Evolutionary conservation across 2,113 vertebrate species (phyloP).

Genomic region (Bufo bufo): DNA sequence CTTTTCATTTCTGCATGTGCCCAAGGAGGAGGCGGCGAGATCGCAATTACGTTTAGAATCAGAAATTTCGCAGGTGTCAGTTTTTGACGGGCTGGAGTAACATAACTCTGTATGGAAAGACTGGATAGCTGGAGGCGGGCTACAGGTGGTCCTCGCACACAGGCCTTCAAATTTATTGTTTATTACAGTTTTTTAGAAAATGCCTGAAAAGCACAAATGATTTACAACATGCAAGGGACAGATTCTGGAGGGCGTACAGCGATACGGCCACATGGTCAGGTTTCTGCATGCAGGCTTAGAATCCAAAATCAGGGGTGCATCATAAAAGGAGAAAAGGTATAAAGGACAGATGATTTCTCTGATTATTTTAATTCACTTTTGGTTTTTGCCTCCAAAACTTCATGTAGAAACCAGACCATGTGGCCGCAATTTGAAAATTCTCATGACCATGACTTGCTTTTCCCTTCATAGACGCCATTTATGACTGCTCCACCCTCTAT

Average conservation of each 20-base stretch:
- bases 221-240: not conserved
- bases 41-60: not conserved
- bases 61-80: constrained; percentile 26
- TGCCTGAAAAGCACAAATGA: not conserved
- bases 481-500: constrained; percentile 93
- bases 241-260: not conserved
- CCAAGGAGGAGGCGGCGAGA: not conserved
- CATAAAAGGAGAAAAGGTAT: too few species aligned
- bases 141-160: constrained; percentile 26
- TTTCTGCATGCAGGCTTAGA: too few species aligned
- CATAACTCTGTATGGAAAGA: not conserved
- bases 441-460: not conserved
- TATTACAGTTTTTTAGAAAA: not conserved
- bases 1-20: not conserved
- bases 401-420: too few species aligned
- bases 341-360: too few species aligned
- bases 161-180: not conserved
- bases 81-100: not conserved
- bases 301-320: too few species aligned
- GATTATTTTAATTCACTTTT: too few species aligned
- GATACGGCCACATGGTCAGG: too few species aligned
- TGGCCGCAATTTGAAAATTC: not conserved
- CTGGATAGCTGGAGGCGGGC: not conserved
- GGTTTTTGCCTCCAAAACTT: too few species aligned
- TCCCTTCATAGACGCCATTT: constrained; percentile 84